phyloP scores from a whole-genome alignment of 1,140 invertebrate species.

The Microplitis demolitor region DNA sequence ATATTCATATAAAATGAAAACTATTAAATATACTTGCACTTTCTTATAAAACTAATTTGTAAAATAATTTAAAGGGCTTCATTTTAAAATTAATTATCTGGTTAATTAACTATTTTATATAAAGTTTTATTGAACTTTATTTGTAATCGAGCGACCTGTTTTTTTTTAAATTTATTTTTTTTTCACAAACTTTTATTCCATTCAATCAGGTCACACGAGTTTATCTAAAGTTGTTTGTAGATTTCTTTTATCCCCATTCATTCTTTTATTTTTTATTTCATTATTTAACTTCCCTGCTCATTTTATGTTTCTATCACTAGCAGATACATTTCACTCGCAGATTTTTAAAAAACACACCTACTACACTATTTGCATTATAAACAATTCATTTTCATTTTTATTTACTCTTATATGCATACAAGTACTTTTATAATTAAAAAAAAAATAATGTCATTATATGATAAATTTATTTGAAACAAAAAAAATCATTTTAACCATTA shows the following conservation, averaged over 20 bases:
- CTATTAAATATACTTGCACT: no score
- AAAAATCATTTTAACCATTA: no score
- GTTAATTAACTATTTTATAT: no score
- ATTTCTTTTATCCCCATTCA: neutral
- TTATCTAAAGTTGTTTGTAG: neutral
- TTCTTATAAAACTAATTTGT: neutral
- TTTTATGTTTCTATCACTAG: neutral
- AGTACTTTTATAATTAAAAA: no score
- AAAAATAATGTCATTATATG: no score
- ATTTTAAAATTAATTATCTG: no score
- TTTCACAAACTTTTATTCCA: neutral
- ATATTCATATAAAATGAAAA: no score
- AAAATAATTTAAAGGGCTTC: neutral
- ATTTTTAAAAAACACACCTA: neutral
- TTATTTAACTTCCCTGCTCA: neutral
- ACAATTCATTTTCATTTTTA: no score
- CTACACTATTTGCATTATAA: neutral
- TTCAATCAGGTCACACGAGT: neutral
- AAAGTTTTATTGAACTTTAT: no score
- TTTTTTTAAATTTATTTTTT: neutral
- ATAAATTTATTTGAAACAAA: no score
- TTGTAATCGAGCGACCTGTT: neutral
- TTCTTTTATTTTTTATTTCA: neutral
- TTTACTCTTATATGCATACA: neutral
- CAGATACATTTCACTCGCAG: conserved; percentile 2